A percentile compares a stretch with the other conserved stretches of the same genome.
Conservation (phyloP, 2,888 invertebrate species). For the Erebia palarica region DNA sequence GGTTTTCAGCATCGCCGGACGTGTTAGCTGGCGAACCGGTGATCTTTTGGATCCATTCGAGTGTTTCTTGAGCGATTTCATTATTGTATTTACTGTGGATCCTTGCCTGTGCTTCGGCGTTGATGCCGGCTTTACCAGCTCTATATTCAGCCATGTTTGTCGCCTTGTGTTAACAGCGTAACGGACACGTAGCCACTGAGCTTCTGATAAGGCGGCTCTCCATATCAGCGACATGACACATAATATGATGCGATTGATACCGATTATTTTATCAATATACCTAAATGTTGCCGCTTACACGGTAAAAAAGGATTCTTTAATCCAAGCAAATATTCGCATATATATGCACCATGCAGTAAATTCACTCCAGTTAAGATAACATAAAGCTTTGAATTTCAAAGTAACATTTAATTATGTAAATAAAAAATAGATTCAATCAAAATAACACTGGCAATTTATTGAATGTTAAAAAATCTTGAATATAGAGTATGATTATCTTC, state of each 20-base stretch:
- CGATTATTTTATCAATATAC: slow-evolving; percentile 59
- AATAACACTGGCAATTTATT: too few relatives aligned
- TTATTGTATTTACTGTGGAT: slow-evolving; percentile 98
- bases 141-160: slow-evolving; percentile 73
- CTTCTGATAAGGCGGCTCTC: slow-evolving; percentile 66
- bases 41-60: slow-evolving; percentile 95
- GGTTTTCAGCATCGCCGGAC: slow-evolving; percentile 94
- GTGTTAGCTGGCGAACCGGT: slow-evolving; percentile 92
- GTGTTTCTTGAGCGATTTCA: slow-evolving; percentile 93
- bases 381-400: too few relatives aligned
- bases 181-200: slow-evolving; percentile 74
- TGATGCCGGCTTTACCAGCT: slow-evolving; percentile 78
- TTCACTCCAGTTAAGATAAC: too few relatives aligned
- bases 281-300: slow-evolving; percentile 55
- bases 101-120: slow-evolving; percentile 79
- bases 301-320: too few relatives aligned
- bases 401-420: too few relatives aligned
- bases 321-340: too few relatives aligned
- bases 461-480: too few relatives aligned
- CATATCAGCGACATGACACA: slow-evolving; percentile 61
- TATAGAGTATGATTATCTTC: too few relatives aligned
- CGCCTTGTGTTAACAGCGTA: slow-evolving; percentile 60
- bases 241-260: slow-evolving; percentile 62
- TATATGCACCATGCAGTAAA: too few relatives aligned
- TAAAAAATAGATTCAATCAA: too few relatives aligned